Percentiles rank a stretch among this genome's conserved stretches.
Evolutionary conservation across 2,888 invertebrate genomes (phyloP).

Genomic region (Trichopria drosophilae): DNA sequence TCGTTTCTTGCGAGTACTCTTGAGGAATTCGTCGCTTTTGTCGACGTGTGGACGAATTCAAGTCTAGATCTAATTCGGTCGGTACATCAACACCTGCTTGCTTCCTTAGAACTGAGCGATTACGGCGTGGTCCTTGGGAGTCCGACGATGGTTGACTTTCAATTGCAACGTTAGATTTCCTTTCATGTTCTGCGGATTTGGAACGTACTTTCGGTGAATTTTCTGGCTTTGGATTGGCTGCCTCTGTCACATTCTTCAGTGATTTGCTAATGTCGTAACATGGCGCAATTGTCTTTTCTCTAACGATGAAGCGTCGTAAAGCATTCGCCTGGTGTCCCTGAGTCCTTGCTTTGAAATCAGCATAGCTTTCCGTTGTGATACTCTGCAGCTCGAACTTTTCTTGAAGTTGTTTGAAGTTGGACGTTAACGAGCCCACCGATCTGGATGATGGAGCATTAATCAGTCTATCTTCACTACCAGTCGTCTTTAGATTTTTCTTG

Average conservation of each 20-base stretch:
- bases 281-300: conserved; percentile 28
- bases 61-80: conserved; percentile 45
- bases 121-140: conserved; percentile 19
- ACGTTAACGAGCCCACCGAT: conserved; percentile 27
- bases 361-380: conserved; percentile 49
- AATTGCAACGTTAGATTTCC: not conserved
- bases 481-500: conserved; percentile 26
- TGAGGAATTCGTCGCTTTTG: conserved; percentile 47
- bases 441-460: too few relatives aligned
- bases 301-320: conserved; percentile 31
- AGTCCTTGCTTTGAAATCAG: conserved; percentile 50
- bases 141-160: conserved; percentile 15
- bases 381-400: conserved; percentile 49
- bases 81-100: conserved; percentile 51
- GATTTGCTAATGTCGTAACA: conserved; percentile 23
- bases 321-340: conserved; percentile 36
- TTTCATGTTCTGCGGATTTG: conserved; percentile 20
- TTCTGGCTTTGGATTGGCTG: not conserved
- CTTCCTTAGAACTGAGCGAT: conserved; percentile 48
- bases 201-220: conserved; percentile 24
- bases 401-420: conserved; percentile 47
- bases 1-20: conserved; percentile 55
- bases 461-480: conserved; percentile 25
- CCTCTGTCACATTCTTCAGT: conserved; percentile 14
- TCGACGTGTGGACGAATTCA: conserved; percentile 37